Base-by-base conservation (phyloP, 2,113 vertebrate species). In the Nothoprocta pentlandii region DNA sequence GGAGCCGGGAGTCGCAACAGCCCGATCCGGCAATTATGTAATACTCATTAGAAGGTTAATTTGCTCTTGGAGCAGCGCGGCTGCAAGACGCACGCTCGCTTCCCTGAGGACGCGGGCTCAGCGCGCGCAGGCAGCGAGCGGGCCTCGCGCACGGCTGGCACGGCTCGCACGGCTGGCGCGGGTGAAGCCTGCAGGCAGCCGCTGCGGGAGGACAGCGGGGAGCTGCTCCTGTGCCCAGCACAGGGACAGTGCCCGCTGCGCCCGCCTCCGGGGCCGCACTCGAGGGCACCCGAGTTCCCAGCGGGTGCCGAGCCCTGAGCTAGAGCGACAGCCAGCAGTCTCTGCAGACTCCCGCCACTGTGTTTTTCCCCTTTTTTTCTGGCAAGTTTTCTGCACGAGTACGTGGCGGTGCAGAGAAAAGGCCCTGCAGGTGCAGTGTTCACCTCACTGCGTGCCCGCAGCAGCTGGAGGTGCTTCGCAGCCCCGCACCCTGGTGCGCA, bases 21-120 rank as follows among this genome's bases (percentile, higher is more conserved):
- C 22, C 61, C 32, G 67, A 61, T 32, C 73, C 36, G 22, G 16
- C 84, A 96, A 90, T 97, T 96, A 97, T 56, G 61, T 88, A 97
- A 94, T 56, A 69, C 8, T 6, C 87, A 36, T 79, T 85, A 41
- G 73, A 95, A 67, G 36, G 10, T 12, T 36, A 76, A 75, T 84
- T 32, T 26, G 0, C 44, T 63, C 12, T 4, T 66, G 59, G 25
- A 8, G 84, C 36, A 34, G 84, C 3, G 49, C 39, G 28, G 82
- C 56, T 6, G 53, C 11, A 21, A 49, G 15, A 32, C 10, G 54
- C 28, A 26, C 28, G 21, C 54, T 28, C 82, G 84, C 16, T 84
- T 81, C 91, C 88, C 82, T 1, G 67, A 61, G 34, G 32, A 92
- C 56, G 77, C 80, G 14, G 88, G 44, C 71, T 10, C 61, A 36